Conservation (phyloP, 2,113 vertebrate species). For the Antidorcas marsupialis region DNA sequence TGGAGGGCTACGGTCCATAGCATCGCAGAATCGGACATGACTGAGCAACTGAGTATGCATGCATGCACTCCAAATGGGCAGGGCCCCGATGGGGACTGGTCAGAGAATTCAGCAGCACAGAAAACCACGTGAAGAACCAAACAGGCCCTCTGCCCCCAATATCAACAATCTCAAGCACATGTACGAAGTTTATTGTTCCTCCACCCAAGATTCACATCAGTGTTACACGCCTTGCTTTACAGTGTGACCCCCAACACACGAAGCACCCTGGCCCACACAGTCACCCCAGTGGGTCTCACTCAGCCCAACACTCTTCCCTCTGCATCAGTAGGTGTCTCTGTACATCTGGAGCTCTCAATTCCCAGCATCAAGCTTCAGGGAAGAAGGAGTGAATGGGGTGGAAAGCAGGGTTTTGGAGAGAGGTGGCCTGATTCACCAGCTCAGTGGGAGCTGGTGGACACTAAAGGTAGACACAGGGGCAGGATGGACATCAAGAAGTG, state of each 20-base stretch:
- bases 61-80: neutral
- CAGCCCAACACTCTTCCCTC: neutral
- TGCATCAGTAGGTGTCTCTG: neutral
- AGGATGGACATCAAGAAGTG: neutral
- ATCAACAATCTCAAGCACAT: neutral
- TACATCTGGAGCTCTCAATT: neutral
- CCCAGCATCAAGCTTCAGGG: neutral
- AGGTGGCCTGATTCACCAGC: neutral
- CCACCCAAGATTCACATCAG: neutral
- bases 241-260: neutral
- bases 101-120: neutral
- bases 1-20: neutral
- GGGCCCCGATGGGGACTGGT: neutral
- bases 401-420: neutral
- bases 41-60: neutral
- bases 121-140: neutral
- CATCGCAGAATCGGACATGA: neutral
- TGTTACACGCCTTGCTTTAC: neutral
- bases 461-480: neutral
- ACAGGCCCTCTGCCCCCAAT: neutral
- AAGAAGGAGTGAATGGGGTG: neutral
- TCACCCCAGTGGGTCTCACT: neutral
- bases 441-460: neutral
- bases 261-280: neutral
- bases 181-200: neutral